Evolutionary conservation across 2,113 vertebrate genomes (phyloP), one percentile per base, ranked within the genome.

Genomic region (Athene noctua): DNA sequence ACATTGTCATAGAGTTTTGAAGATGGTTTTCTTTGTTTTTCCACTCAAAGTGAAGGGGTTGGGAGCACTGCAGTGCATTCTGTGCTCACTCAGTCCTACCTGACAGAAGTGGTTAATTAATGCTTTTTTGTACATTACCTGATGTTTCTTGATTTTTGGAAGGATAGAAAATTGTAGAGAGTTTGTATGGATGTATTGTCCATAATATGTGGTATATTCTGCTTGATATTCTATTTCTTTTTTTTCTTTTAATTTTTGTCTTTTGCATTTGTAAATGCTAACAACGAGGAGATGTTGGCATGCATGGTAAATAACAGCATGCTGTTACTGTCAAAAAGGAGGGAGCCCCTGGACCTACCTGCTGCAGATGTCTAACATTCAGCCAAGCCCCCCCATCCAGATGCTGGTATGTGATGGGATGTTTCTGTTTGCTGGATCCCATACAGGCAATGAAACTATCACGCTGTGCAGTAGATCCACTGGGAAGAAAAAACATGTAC

Each of bases 381-480:
- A 96, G 89, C 86, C 88, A 85, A 95, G 88, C 75, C 81, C 65
- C 75, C 81, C 65, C 95, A 86, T 93, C 85, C 81, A 94, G 96
- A 94, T 96, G 95, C n/a, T 70, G 80, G 34, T 70, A 72, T 70
- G 81, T 86, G 86, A 89, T 79, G 77, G 86, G 91, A 77, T 80
- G 42, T 96, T 96, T 96, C 87, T 94, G 42, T 96, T 88, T 97
- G 91, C 91, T 96, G 93, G 86, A 95, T 97, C 96, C 93, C 88
- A 88, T 57, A 67, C 86, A 77, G 79, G 47, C 80, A 70, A 83
- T 93, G 92, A 92, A 97, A 96, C 80, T 59, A 88, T 59, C 54
- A 49, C 52, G 93, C 85, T 22, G 23, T 54, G 10, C 89, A 94
- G 75, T 84, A 93, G 79, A 97, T 94, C 66, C 86, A 93, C 63